Percentiles rank a stretch among this genome's conserved stretches.
Conservation (phyloP, 2,888 invertebrate species). For the Listrodromus nycthemerus region DNA sequence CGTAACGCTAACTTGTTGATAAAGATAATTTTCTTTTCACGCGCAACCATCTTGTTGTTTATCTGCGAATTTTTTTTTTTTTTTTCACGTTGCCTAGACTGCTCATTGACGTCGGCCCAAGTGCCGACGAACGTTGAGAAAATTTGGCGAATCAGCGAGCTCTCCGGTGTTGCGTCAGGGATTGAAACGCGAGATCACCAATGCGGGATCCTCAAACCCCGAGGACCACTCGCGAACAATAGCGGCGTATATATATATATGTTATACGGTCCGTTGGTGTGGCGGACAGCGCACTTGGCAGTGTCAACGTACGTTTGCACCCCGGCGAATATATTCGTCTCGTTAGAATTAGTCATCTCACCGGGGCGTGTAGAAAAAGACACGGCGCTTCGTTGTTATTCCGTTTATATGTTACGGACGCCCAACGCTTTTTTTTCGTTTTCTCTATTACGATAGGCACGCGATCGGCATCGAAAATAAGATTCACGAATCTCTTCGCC, state of each 20-base stretch:
- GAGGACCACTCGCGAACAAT: not conserved
- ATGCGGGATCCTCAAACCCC: not conserved
- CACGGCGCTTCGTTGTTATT: conserved; percentile 33
- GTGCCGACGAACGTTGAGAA: not conserved
- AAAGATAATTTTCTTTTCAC: conserved; percentile 44
- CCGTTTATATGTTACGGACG: conserved; percentile 1
- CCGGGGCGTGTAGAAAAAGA: conserved; percentile 12
- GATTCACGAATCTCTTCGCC: conserved; percentile 44
- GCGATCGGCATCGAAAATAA: conserved; percentile 56
- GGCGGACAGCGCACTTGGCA: conserved; percentile 8
- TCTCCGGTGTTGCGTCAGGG: conserved; percentile 30
- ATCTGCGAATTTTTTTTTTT: not conserved
- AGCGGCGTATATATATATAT: not conserved
- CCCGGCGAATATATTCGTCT: conserved; percentile 40
- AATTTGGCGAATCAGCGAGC: not conserved
- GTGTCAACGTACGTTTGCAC: conserved; percentile 27
- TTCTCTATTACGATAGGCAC: conserved; percentile 36
- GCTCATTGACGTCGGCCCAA: not conserved
- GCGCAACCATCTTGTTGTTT: not conserved
- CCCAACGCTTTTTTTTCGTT: conserved; percentile 10
- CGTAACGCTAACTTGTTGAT: conserved; percentile 61
- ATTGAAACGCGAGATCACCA: conserved; percentile 1
- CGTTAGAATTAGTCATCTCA: conserved; percentile 39
- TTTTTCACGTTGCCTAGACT: not conserved
- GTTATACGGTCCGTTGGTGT: not conserved